Conservation (phyloP, 1,140 invertebrate genomes). For the Heliconius hewitsoni region DNA sequence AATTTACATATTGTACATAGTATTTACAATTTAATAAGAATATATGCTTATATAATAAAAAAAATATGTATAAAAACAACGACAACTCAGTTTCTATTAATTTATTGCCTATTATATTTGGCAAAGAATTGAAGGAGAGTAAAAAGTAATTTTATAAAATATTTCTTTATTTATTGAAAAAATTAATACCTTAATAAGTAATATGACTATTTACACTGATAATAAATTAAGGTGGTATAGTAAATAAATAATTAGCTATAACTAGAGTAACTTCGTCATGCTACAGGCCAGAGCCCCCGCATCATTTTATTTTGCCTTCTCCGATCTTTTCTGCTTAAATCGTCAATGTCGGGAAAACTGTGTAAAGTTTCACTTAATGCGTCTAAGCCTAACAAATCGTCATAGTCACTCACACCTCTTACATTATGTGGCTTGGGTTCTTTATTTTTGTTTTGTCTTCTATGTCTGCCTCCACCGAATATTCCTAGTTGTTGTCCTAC, state of each 20-base stretch:
- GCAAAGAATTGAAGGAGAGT: too few species aligned
- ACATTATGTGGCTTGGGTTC: conserved; percentile 49
- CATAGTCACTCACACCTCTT: conserved; percentile 59
- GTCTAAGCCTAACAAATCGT: conserved; percentile 57
- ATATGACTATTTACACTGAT: conserved; percentile 70
- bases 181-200: conserved; percentile 52
- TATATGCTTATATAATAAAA: too few species aligned
- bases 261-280: conserved; percentile 45
- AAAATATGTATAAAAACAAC: too few species aligned
- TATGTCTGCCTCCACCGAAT: conserved; percentile 67
- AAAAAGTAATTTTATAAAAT: too few species aligned
- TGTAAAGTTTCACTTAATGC: conserved; percentile 55
- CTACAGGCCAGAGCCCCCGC: conserved; percentile 68
- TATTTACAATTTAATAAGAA: too few species aligned
- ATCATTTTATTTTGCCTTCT: conserved; percentile 81
- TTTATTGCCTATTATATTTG: too few species aligned
- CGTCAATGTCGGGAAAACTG: conserved; percentile 53
- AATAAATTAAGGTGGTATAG: conserved; percentile 62
- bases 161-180: conserved; percentile 22
- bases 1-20: too few species aligned
- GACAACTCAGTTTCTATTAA: too few species aligned
- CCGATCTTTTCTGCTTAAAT: conserved; percentile 64
- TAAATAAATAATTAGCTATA: conserved; percentile 62
- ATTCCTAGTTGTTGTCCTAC: conserved; percentile 72
- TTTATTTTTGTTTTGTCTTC: conserved; percentile 65